Evolutionary conservation across 2,888 invertebrate species (phyloP), one percentile per base, ranked within the genome.

Genomic region (Drosophila colorata): DNA sequence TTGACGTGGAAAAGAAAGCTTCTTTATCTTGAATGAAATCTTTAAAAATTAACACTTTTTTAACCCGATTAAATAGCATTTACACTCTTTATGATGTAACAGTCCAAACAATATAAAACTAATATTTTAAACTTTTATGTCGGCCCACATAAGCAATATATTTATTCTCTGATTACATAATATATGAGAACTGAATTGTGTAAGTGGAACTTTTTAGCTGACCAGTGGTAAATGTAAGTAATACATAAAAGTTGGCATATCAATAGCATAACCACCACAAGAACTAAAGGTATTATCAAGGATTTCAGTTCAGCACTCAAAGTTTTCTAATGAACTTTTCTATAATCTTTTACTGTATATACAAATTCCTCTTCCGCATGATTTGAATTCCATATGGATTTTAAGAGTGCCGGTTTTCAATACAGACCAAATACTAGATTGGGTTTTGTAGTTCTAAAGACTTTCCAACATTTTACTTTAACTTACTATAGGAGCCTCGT

Each of bases 221-320:
- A 37, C 35, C 18, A 55, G 72, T 49, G 53, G 47, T 49, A 20
- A 71, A 49, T 71, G 49, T 69, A 72, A 64, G 72, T 71, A 71
- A 68, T 37, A 38, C 37, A 38, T 23, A 31, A 14, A 16, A 37
- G 46, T 46, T 31, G 7, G 44, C 28, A 59, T 20, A 23, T 23
- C 55, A 48, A 48, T 25, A 37, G n/a, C 48, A 16, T n/a, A 46
- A 33, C 28, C 13, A 55, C 11, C 16, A 37, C 7, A 16, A n/a
- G 16, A 44, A 20, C 14, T 18, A 18, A 43, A 59, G 59, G 25
- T 58, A 58, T 11, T 57, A 16, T 5, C 16, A 58, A 33, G 23
- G 35, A 46, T 11, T 38, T 38, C 28, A 18, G n/a, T 63, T 23
- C 20, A 41, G 40, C 52, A 57, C 14, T 16, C 8, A 31, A 31